Conservation (phyloP, 2,797 vertebrate genomes). For the Protosalanx chinensis region DNA sequence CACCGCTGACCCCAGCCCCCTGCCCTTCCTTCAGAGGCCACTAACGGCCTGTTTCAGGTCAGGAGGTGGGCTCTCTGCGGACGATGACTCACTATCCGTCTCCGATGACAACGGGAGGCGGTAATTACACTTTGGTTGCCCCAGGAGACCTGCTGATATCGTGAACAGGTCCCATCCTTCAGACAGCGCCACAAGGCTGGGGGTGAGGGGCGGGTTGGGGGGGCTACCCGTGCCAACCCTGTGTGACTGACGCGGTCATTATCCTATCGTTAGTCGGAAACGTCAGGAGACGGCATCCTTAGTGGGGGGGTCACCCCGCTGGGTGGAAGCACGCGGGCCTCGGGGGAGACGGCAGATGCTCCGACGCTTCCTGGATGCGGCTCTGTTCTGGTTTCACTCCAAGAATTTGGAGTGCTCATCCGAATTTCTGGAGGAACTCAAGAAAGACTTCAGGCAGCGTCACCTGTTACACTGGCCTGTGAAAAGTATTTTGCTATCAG, state of each 20-base stretch:
- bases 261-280: neutral
- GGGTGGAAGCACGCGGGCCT: neutral
- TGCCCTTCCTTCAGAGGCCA: neutral
- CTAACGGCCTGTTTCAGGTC: neutral
- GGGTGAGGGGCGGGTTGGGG: too few relatives aligned
- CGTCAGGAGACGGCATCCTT: neutral
- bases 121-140: constrained; percentile 10
- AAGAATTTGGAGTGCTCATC: neutral
- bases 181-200: neutral
- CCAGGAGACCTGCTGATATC: neutral
- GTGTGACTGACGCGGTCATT: neutral
- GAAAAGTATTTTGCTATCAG: neutral
- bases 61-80: neutral
- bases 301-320: neutral
- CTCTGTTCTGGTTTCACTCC: neutral
- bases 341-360: neutral
- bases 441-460: neutral
- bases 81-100: neutral
- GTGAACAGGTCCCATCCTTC: constrained; percentile 7
- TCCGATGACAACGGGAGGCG: neutral
- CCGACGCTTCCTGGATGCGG: neutral
- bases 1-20: neutral
- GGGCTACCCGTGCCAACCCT: neutral
- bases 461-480: neutral
- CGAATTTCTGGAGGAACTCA: neutral